These are phyloP conservation scores for Dendrolimus houi DNA, from an alignment of 2,888 invertebrate species.

Conservation along the genomic window DNA sequence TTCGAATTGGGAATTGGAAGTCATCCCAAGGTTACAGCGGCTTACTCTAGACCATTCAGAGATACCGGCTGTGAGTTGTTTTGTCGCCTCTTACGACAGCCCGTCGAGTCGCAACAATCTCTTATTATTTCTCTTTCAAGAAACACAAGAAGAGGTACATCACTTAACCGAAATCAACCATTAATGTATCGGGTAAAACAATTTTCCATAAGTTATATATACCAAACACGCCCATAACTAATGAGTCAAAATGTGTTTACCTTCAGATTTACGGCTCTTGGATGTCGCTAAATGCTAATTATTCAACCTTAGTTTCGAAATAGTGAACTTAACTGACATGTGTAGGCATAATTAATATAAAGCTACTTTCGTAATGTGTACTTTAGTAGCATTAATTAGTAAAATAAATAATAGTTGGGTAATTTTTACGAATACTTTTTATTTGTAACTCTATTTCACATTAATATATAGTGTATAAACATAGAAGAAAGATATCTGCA, in stretches of 20 bases:
- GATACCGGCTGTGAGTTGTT: no score
- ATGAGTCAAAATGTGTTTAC: slow-evolving; percentile 46
- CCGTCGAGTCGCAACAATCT: no score
- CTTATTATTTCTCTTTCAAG: no score
- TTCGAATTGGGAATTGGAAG: no score
- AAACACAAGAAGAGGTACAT: no score
- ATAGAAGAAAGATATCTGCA: no score
- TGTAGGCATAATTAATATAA: slow-evolving; percentile 29
- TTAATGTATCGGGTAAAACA: slow-evolving; percentile 2
- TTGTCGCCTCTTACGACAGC: no score
- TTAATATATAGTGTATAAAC: no score
- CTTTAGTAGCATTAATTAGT: slow-evolving; percentile 15
- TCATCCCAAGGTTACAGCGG: no score
- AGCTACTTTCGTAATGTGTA: slow-evolving; percentile 35
- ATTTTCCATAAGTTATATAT: slow-evolving; percentile 1
- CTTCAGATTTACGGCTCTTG: slow-evolving; percentile 50
- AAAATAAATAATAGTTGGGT: background rate
- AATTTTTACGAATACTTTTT: no score
- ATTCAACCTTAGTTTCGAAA: slow-evolving; percentile 49
- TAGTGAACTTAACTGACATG: slow-evolving; percentile 33
- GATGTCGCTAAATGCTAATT: slow-evolving; percentile 53
- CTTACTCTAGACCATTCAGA: no score
- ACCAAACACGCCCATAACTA: slow-evolving; percentile 42
- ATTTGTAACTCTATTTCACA: no score
- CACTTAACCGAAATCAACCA: background rate